phyloP scores from a whole-genome alignment of 2,113 vertebrate species.

The Leucoraja erinaceus region DNA sequence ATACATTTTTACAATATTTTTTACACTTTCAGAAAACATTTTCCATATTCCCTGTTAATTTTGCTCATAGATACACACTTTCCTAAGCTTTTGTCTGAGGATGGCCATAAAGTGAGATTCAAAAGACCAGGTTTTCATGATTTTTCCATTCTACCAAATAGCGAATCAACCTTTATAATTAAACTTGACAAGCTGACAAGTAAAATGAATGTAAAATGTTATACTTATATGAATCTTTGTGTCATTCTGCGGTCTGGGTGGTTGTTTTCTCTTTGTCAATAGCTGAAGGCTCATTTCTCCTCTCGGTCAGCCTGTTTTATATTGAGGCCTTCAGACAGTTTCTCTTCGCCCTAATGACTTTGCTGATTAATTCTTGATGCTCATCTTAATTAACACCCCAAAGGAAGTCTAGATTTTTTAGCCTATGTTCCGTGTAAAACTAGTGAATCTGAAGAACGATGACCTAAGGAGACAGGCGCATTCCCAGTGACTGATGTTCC shows the following conservation, averaged over 20 bases:
- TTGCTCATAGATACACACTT: constrained; percentile 46
- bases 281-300: constrained; percentile 87
- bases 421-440: constrained; percentile 68
- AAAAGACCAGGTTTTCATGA: constrained; percentile 75
- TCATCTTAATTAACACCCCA: constrained; percentile 98
- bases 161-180: constrained; percentile 98
- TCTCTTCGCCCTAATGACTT: constrained; percentile 96
- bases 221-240: constrained; percentile 97
- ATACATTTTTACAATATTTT: not conserved
- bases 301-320: constrained; percentile 70
- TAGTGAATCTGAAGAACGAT: constrained; percentile 82
- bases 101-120: constrained; percentile 78
- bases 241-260: constrained; percentile 88
- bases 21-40: not conserved
- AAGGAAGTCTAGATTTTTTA: constrained; percentile 87
- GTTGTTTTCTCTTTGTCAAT: constrained; percentile 77
- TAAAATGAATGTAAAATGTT: constrained; percentile 95
- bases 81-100: constrained; percentile 59
- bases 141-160: constrained; percentile 78
- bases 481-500: constrained; percentile 82
- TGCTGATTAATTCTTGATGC: constrained; percentile 98
- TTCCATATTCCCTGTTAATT: not conserved
- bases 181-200: constrained; percentile 98
- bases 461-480: constrained; percentile 82
- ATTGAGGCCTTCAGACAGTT: constrained; percentile 91